Conservation (phyloP, 2,113 vertebrate genomes). For the Aythya baeri region DNA sequence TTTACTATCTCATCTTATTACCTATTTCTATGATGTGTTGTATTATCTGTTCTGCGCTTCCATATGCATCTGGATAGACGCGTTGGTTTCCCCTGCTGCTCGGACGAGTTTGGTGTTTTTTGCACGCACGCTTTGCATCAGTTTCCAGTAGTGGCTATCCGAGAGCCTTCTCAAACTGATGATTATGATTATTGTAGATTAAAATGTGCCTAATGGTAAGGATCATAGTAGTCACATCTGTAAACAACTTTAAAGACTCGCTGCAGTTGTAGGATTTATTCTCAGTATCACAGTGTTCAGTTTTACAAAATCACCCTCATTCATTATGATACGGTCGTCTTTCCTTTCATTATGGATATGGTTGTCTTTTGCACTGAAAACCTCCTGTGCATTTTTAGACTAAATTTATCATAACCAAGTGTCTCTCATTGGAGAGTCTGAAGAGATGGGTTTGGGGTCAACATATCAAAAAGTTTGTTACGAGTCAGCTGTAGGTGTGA, state of each 20-base stretch:
- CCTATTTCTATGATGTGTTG: slow-evolving; percentile 71
- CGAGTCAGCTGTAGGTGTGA: not conserved
- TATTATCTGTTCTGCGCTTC: slow-evolving; percentile 62
- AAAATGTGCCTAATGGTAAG: slow-evolving; percentile 27
- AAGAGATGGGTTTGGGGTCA: not conserved
- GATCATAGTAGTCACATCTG: not conserved
- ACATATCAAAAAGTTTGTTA: not conserved
- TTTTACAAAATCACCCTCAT: not conserved
- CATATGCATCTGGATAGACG: slow-evolving; percentile 28
- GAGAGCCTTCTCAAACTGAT: slow-evolving; percentile 22
- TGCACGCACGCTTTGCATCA: not conserved
- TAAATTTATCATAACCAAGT: not conserved
- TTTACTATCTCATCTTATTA: slow-evolving; percentile 73
- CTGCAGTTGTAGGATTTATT: not conserved
- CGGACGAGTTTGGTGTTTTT: slow-evolving; percentile 19
- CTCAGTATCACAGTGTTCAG: not conserved
- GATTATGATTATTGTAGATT: slow-evolving; percentile 37
- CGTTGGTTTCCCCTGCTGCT: slow-evolving; percentile 42
- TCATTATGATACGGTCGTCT: not conserved
- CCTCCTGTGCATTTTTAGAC: not conserved
- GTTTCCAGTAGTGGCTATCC: not conserved
- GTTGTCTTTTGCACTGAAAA: not conserved
- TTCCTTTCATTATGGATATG: not conserved
- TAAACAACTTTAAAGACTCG: not conserved
- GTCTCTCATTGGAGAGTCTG: not conserved